Base-by-base conservation (phyloP, 2,888 invertebrate genomes). In the Lasioglossum lativentre region DNA sequence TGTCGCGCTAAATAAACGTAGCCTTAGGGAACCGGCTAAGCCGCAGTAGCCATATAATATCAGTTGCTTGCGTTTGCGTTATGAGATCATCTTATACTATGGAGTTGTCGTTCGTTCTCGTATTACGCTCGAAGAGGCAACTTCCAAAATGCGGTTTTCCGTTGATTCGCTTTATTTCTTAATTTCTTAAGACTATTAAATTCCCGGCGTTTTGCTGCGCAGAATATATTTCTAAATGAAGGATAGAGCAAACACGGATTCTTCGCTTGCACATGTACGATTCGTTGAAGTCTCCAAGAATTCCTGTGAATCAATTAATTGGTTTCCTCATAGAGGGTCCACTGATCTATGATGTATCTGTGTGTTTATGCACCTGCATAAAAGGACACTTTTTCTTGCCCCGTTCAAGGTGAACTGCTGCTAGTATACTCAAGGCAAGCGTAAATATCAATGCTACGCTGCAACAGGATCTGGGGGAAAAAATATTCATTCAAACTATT, bases 341-440 rank as follows among this genome's bases (percentile, higher is more conserved):
- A 63, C 63, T 63, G 63, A 63, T 52, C 40, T 47, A 40, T 72
- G 40, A 80, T 63, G 34, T 78, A 45, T 78, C 63, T 27, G 59
- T 82, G 59, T 71, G 81, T 83, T 83, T 85, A 83, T 82, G 76
- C 80, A 70, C n/a, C 42, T 63, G 68, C 70, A 86, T 76, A 85
- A 87, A 88, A 88, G 76, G 76, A 89, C 42, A 27, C 78, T 83
- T 85, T 88, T 90, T 88, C 79, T 85, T 80, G 68, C 19, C 42
- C 47, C 78, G 75, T 75, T 88, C 91, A 91, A 91, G 91, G 91
- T 90, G 80, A 90, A 88, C 91, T 52, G 68, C 88, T 82, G 30
- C 73, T 80, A 42, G 71, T 78, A 89, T 75, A 80, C 52, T 83
- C 85, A 89, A 91, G 89, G 87, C 86, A 72, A 88, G 75, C 75